Percentiles rank a stretch among this genome's conserved stretches.
Conservation (phyloP, 2,888 invertebrate species). For the Leptothorax acervorum region DNA sequence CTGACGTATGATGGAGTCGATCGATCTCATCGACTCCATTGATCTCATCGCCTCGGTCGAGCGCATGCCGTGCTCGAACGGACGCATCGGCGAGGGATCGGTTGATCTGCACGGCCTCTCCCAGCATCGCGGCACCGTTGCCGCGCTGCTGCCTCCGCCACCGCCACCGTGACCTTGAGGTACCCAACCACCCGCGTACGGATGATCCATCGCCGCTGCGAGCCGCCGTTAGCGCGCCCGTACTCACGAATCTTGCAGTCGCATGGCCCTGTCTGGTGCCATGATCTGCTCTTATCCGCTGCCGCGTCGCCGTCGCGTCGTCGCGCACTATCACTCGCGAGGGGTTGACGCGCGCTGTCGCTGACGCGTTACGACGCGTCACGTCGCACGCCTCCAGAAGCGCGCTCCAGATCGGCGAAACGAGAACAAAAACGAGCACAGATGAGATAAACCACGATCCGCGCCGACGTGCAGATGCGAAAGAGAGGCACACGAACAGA, state of each 20-base stretch:
- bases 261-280: constrained; percentile 82
- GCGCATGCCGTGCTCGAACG: constrained; percentile 82
- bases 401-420: constrained; percentile 31
- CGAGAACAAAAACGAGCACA: neutral
- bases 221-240: constrained; percentile 36
- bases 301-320: neutral
- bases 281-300: constrained; percentile 64
- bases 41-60: constrained; percentile 83
- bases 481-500: neutral
- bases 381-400: constrained; percentile 42
- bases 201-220: constrained; percentile 85
- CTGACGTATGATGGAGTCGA: constrained; percentile 82
- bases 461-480: too few relatives aligned
- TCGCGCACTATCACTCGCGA: constrained; percentile 62
- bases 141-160: constrained; percentile 66
- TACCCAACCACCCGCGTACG: constrained; percentile 86
- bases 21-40: constrained; percentile 84
- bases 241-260: constrained; percentile 64
- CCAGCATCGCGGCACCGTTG: constrained; percentile 81
- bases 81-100: constrained; percentile 83
- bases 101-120: constrained; percentile 83
- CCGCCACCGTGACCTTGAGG: constrained; percentile 78
- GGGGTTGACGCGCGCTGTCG: neutral
- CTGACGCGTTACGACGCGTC: constrained; percentile 41
- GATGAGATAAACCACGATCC: neutral